A percentile compares a stretch with the other conserved stretches of the same genome.
phyloP scores from a whole-genome alignment of 1,140 invertebrate species.

The Sogatella furcifera region DNA sequence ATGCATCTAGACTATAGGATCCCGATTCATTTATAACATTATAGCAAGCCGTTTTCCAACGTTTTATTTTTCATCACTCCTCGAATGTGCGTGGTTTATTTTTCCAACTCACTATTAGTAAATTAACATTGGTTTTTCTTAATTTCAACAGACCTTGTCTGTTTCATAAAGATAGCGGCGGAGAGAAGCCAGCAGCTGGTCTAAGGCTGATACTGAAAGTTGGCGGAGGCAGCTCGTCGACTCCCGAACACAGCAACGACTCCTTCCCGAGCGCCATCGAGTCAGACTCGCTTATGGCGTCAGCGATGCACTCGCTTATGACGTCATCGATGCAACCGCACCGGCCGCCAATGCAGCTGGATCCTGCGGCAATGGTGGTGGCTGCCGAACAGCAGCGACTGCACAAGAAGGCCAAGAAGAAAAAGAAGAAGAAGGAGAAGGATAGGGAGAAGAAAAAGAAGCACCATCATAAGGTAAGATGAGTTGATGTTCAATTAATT shows the following conservation, averaged over 20 bases:
- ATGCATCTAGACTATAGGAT: too few relatives aligned
- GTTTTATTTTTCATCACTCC: too few relatives aligned
- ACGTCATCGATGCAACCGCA: neutral
- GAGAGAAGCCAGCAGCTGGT: conserved; percentile 45
- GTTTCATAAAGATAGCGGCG: conserved; percentile 16
- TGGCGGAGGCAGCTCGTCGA: conserved; percentile 50
- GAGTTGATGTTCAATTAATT: neutral
- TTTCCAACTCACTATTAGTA: neutral
- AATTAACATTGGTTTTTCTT: conserved; percentile 3
- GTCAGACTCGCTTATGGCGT: conserved; percentile 24
- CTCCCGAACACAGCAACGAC: conserved; percentile 54
- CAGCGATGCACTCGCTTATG: conserved; percentile 16
- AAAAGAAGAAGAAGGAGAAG: conserved; percentile 29
- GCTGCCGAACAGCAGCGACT: neutral
- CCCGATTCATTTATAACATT: too few relatives aligned
- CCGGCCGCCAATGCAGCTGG: neutral
- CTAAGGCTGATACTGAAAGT: conserved; percentile 74
- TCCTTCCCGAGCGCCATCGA: conserved; percentile 25
- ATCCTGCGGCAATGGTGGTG: neutral
- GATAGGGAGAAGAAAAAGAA: conserved; percentile 26
- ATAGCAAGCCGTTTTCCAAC: too few relatives aligned
- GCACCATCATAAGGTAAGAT: conserved; percentile 51
- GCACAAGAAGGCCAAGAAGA: conserved; percentile 21
- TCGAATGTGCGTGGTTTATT: neutral
- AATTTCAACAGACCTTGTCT: conserved; percentile 3